Percentiles rank a stretch among this genome's conserved stretches.
phyloP scores from a whole-genome alignment of 2,113 vertebrate species.

The Jacana jacana region DNA sequence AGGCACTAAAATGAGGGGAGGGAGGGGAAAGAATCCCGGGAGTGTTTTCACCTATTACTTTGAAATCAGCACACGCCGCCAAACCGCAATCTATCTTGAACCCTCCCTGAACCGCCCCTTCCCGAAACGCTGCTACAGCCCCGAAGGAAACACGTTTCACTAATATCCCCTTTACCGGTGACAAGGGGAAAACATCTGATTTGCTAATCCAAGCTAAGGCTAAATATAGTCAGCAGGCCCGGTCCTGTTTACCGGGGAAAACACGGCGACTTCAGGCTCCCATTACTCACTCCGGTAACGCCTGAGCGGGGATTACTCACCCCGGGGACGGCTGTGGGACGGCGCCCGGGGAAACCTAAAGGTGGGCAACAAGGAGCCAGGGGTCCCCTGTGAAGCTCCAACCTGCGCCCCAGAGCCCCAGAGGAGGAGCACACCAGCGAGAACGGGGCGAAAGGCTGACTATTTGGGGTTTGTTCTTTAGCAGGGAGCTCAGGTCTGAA shows the following conservation, averaged over 20 bases:
- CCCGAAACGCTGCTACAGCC: neutral
- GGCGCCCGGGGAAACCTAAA: neutral
- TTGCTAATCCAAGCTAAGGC: slow-evolving; percentile 47
- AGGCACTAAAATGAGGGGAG: neutral
- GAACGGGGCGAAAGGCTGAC: neutral
- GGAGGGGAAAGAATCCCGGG: neutral
- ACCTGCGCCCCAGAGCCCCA: neutral
- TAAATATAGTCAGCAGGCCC: slow-evolving; percentile 24
- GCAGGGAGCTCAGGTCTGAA: slow-evolving; percentile 5
- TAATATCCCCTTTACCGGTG: slow-evolving; percentile 15
- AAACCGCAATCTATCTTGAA: neutral
- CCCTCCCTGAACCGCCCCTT: neutral
- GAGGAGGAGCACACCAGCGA: neutral
- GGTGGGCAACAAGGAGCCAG: neutral
- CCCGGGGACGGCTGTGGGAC: neutral
- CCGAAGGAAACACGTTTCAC: slow-evolving; percentile 2
- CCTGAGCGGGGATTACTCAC: neutral
- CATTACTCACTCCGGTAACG: slow-evolving; percentile 21
- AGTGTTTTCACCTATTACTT: neutral
- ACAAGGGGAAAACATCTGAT: slow-evolving; percentile 56
- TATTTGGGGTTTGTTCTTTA: neutral
- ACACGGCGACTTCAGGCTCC: neutral
- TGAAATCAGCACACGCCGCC: neutral
- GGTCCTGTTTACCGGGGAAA: slow-evolving; percentile 20
- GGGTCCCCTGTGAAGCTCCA: neutral